Conservation (phyloP, 2,888 invertebrate species). For the Ligdia adustata region DNA sequence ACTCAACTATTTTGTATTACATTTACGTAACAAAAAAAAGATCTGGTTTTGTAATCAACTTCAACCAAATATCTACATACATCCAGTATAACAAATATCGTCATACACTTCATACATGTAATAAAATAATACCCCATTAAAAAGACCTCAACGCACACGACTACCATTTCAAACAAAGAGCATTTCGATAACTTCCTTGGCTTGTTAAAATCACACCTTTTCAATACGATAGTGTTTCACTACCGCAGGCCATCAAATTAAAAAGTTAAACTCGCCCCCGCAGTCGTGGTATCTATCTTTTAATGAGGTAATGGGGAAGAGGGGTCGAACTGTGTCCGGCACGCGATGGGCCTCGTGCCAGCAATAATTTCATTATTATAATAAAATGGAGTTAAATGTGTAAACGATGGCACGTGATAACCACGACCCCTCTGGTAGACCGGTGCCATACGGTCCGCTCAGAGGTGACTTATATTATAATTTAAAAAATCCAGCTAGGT, state of each 20-base stretch:
- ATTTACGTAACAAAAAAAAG: too few species aligned
- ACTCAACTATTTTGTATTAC: too few species aligned
- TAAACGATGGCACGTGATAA: slow-evolving; percentile 74
- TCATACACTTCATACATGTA: too few species aligned
- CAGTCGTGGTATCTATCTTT: slow-evolving; percentile 57
- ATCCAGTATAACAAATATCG: too few species aligned
- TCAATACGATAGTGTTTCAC: slow-evolving; percentile 45
- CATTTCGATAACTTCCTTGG: slow-evolving; percentile 5
- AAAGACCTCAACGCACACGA: slow-evolving; percentile 31
- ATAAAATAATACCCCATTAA: slow-evolving; percentile 8
- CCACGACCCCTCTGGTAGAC: slow-evolving; percentile 52
- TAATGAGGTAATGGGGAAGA: slow-evolving; percentile 75
- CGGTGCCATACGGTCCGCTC: slow-evolving; percentile 2
- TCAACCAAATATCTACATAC: too few species aligned
- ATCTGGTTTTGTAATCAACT: too few species aligned
- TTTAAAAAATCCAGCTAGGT: too few species aligned
- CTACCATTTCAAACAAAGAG: slow-evolving; percentile 7
- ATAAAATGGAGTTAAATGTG: slow-evolving; percentile 78
- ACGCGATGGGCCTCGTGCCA: slow-evolving; percentile 61
- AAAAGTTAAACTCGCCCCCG: slow-evolving; percentile 69
- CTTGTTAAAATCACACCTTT: slow-evolving; percentile 69
- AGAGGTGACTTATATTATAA: too few species aligned
- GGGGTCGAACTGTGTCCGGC: slow-evolving; percentile 54
- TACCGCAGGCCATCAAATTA: slow-evolving; percentile 70
- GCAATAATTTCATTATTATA: slow-evolving; percentile 79